Evolutionary conservation across 2,113 vertebrate species (phyloP), one percentile per base, ranked within the genome.

Genomic region (Siniperca chuatsi): DNA sequence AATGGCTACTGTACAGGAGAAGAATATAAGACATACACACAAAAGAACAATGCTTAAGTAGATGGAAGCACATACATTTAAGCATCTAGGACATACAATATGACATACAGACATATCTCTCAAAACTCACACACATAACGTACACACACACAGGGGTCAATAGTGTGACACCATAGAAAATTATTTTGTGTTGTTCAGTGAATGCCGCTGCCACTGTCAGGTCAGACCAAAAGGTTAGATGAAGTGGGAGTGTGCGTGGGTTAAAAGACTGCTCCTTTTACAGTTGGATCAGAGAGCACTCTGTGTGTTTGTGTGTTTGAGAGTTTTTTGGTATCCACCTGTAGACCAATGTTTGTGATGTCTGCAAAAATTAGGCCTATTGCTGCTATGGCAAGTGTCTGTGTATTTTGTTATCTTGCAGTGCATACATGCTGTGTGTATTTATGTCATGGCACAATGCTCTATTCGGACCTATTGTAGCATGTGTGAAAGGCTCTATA

Each of bases 221-320:
- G 57, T 87, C 80, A 82, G 62, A 75, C 61, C 52, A 20, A 84
- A 78, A 86, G 78, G 86, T 86, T 73, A 69, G 71, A 87, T 61
- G 64, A 85, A 83, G 84, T 87, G 71, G 79, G 88, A 81, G 89
- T 66, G 46, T 78, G 88, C 86, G 91, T 82, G 88, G 86, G 87
- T 90, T 91, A 78, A 88, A 89, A 88, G 61, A 85, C 77, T 78
- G 21, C 48, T 74, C n/a, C 15, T 84, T 82, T 80, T 86, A 69
- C 75, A 72, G 58, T 55, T 66, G 62, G 78, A 91, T 88, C 81
- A 88, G 88, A 89, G 83, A 40, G 18, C 10, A 3, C 11, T 18
- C 3, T 70, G 50, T 74, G 64, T 75, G 67, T 66, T 29, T 35
- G 15, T 21, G n/a, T 40, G 1, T 0, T 29, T 29, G 8, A 9